Evolutionary conservation across 2,888 invertebrate genomes (phyloP).

Genomic region (Eupithecia subfuscata): DNA sequence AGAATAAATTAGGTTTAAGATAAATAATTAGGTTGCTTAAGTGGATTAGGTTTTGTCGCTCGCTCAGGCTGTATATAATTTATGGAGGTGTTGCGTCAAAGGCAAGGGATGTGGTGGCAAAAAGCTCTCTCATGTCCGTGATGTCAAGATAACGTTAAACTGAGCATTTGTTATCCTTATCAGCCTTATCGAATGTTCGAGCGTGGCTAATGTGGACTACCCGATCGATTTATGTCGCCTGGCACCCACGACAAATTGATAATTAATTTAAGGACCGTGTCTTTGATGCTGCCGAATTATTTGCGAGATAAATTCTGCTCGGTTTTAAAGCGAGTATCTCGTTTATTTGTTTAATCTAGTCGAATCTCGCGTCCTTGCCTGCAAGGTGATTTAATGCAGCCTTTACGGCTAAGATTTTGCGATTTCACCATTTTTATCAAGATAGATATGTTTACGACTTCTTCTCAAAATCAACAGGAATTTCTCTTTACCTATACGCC

Average conservation of each 20-base stretch:
- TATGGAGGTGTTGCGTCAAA: conserved; percentile 54
- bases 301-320: conserved; percentile 61
- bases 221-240: conserved; percentile 83
- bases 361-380: conserved; percentile 16
- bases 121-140: conserved; percentile 83
- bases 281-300: conserved; percentile 81
- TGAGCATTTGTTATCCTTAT: conserved; percentile 84
- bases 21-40: conserved; percentile 45
- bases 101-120: conserved; percentile 79
- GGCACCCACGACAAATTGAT: conserved; percentile 84
- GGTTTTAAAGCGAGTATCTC: conserved; percentile 32
- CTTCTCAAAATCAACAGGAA: background rate
- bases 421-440: background rate
- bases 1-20: conserved; percentile 39
- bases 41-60: conserved; percentile 45
- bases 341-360: conserved; percentile 35
- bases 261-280: conserved; percentile 79
- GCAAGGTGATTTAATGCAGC: conserved; percentile 9
- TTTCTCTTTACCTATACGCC: background rate
- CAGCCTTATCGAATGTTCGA: conserved; percentile 80
- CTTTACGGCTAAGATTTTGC: background rate
- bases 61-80: conserved; percentile 46
- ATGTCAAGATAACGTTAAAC: conserved; percentile 83
- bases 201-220: conserved; percentile 81
- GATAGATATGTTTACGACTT: background rate